Conservation (phyloP, 2,797 vertebrate species). For the Gastrophryne carolinensis region DNA sequence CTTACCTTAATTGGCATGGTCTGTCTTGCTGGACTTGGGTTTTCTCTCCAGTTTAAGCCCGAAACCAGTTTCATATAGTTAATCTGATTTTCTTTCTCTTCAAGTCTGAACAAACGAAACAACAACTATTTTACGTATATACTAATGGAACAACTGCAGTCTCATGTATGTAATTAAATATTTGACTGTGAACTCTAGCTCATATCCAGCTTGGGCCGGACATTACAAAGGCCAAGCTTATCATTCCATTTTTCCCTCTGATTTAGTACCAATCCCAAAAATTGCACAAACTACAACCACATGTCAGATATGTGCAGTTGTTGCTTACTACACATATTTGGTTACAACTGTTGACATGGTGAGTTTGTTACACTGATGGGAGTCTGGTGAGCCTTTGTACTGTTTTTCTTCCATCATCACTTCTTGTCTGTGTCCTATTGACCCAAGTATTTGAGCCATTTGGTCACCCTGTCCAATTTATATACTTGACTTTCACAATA, state of each 20-base stretch:
- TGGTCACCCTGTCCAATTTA: background rate
- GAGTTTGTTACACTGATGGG: conserved; percentile 43
- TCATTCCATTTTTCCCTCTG: conserved; percentile 38
- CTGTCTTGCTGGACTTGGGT: conserved; percentile 62
- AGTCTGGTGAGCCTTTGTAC: conserved; percentile 22
- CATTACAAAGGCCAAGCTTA: conserved; percentile 9
- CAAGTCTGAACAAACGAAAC: conserved; percentile 71
- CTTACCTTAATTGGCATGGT: conserved; percentile 73
- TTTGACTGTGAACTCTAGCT: conserved; percentile 15
- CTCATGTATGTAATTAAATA: conserved; percentile 6
- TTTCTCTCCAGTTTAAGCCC: conserved; percentile 80
- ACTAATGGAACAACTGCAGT: background rate
- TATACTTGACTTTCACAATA: background rate
- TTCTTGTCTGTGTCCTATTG: conserved; percentile 9
- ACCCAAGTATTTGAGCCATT: conserved; percentile 1
- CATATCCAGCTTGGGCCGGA: background rate
- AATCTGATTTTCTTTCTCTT: conserved; percentile 72
- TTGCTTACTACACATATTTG: conserved; percentile 42
- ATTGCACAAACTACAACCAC: conserved; percentile 33
- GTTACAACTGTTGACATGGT: conserved; percentile 47
- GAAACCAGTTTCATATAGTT: conserved; percentile 78
- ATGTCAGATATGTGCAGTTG: conserved; percentile 33
- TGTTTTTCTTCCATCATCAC: conserved; percentile 24
- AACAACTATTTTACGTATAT: background rate
- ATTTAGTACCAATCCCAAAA: conserved; percentile 32